Base-by-base conservation (phyloP, 2,113 vertebrate genomes). In the Thunnus thynnus region DNA sequence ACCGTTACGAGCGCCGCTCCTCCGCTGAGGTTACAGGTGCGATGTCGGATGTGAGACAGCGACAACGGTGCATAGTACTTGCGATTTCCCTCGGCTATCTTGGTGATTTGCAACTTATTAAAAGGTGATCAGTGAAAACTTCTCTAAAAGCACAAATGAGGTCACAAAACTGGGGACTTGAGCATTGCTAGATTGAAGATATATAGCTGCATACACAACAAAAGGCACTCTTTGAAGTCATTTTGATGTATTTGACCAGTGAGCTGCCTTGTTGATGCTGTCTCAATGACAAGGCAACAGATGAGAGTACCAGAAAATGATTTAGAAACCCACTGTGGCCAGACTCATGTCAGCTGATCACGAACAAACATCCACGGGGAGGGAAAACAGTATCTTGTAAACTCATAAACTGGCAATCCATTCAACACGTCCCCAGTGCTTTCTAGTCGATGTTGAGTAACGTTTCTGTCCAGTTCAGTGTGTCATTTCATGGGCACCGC, bases 211-310 rank as follows among this genome's bases (percentile, higher is more conserved):
- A 72, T 51, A 80, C 81, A 86, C 62, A 84, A 86, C 58, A 85
- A 90, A 94, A 94, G 92, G 93, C 93, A 94, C 93, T 86, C 79
- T 64, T 63, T 87, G 83, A 92, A 86, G 90, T 91, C 91, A 92
- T 93, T 81, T 62, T 84, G 83, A 90, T 74, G 58, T 2, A 57
- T 86, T 81, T 73, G 68, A 85, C 82, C 64, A 63, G 80, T 30
- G 46, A 86, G 76, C 48, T 67, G 82, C 81, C 55, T 82, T 41
- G 47, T 68, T 79, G 67, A 51, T 36, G 66, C 20, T 36, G 68
- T 83, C 61, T 73, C 22, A 41, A 5, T 66, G 48, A 79, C 63
- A 86, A 88, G 86, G 80, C 80, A 88, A 80, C 71, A 61, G 67
- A 79, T 71, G 36, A 76, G 63, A 67, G 48, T 36, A 27, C 41